Percentiles rank a stretch among this genome's conserved stretches.
These are phyloP conservation scores for Desmophyllum pertusum DNA, from an alignment of 92 coral and sea anemone genomes.

Conservation along the genomic window DNA sequence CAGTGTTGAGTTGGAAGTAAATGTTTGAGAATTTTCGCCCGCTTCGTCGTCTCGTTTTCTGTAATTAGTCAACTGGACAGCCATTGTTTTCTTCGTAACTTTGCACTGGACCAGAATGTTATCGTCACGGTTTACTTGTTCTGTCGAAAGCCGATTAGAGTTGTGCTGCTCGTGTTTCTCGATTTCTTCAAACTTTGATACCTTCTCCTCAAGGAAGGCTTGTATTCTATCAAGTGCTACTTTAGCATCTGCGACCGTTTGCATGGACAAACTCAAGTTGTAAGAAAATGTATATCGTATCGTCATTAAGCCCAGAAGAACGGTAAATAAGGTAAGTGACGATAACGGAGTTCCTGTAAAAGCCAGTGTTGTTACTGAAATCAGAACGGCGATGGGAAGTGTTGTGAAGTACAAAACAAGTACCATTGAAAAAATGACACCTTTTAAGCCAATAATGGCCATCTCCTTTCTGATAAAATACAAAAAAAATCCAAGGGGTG, in stretches of 20 bases:
- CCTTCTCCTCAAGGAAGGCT: background rate
- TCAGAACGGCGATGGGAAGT: background rate
- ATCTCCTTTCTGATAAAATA: background rate
- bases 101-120: background rate
- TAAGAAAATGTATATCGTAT: background rate
- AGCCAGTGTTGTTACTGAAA: background rate
- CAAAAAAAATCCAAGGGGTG: background rate
- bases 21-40: background rate
- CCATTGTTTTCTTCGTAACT: background rate
- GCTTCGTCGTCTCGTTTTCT: background rate
- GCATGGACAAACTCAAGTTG: background rate
- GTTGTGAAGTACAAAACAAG: background rate
- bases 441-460: background rate
- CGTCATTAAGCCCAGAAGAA: background rate
- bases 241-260: background rate
- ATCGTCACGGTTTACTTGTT: background rate
- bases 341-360: background rate
- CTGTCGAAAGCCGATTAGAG: background rate
- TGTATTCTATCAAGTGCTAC: slow-evolving; percentile 23
- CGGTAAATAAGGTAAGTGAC: background rate
- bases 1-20: background rate
- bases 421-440: background rate
- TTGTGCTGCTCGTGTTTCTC: background rate
- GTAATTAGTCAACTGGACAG: background rate
- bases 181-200: background rate